These are phyloP conservation scores for Planiliza haematocheilus DNA, from an alignment of 2,113 vertebrate genomes.

Conservation along the genomic window DNA sequence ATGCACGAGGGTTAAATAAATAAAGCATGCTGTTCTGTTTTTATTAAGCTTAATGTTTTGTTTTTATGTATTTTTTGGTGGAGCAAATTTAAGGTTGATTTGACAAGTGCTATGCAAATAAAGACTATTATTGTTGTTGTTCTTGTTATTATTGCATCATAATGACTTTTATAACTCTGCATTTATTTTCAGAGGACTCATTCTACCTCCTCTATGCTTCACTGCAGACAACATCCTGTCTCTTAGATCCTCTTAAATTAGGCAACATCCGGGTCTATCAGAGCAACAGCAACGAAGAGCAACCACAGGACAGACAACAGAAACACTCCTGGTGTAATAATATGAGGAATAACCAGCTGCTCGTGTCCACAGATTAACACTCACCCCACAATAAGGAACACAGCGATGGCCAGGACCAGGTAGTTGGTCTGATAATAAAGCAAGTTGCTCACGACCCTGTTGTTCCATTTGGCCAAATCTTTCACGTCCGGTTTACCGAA, in stretches of 20 bases:
- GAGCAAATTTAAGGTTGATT: no score
- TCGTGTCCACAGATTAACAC: slow-evolving; percentile 46
- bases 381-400: slow-evolving; percentile 92
- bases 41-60: no score
- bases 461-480: slow-evolving; percentile 93
- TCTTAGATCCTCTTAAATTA: slow-evolving; percentile 2
- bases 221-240: slow-evolving; percentile 3
- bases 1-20: no score
- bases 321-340: not conserved
- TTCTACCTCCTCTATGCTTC: not conserved
- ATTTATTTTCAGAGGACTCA: not conserved
- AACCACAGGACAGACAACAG: fast-evolving
- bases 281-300: not conserved
- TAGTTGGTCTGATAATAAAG: slow-evolving; percentile 98
- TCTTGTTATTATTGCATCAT: no score
- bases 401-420: slow-evolving; percentile 83
- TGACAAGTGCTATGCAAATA: no score
- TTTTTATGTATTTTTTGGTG: no score
- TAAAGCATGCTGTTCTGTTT: no score
- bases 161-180: not conserved
- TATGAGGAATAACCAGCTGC: not conserved
- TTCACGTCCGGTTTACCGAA: slow-evolving; percentile 88
- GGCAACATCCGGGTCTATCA: not conserved
- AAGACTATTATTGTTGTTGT: no score
- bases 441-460: slow-evolving; percentile 93